Percentiles rank a stretch among this genome's conserved stretches.
phyloP scores from a whole-genome alignment of 2,113 vertebrate species.

The Leuciscus idus region DNA sequence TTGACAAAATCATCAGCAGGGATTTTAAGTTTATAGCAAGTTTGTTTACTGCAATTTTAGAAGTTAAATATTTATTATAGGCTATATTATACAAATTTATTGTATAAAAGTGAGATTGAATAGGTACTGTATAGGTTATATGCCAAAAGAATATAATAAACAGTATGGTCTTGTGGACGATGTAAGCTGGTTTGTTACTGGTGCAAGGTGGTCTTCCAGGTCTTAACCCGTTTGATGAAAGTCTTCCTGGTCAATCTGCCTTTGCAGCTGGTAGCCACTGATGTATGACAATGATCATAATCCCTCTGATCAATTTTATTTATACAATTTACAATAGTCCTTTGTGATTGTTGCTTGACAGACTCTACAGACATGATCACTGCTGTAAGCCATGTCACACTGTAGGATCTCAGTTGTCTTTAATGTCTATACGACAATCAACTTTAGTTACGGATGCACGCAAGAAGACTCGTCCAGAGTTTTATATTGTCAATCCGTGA shows the following conservation, averaged over 20 bases:
- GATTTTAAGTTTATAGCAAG: not conserved
- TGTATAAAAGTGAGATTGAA: not conserved
- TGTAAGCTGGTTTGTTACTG: not conserved
- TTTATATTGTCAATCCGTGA: too few species aligned
- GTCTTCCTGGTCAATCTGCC: not conserved
- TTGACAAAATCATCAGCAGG: not conserved
- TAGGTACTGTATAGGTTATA: not conserved
- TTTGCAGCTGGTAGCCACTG: not conserved
- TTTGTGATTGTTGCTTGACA: too few species aligned
- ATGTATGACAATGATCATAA: not conserved
- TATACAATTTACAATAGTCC: not conserved
- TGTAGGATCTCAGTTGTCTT: too few species aligned
- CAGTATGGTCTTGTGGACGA: not conserved
- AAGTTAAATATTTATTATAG: too few species aligned
- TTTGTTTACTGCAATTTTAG: not conserved
- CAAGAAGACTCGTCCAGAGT: too few species aligned
- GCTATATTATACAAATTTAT: too few species aligned
- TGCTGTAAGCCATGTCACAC: too few species aligned
- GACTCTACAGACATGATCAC: too few species aligned
- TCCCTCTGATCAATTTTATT: not conserved
- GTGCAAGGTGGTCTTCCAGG: not conserved
- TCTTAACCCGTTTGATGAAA: not conserved
- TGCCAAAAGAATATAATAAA: not conserved
- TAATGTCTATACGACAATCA: too few species aligned
- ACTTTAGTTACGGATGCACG: too few species aligned